Base-by-base conservation (phyloP, 1,140 invertebrate species). In the Caenorhabditis tropicalis region DNA sequence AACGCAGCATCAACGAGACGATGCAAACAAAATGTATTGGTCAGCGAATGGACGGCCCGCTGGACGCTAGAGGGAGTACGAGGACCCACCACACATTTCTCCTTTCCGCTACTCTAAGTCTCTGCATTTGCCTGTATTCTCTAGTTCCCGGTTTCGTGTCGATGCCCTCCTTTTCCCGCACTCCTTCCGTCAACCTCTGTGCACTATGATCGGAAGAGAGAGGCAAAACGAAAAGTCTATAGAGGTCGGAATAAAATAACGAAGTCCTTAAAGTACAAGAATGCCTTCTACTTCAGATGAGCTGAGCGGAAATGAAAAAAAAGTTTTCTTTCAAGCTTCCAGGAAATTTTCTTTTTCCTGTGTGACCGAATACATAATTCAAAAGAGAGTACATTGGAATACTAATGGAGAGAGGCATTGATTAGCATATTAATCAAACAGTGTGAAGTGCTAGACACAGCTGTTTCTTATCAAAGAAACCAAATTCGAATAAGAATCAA, bases 21-120 rank as follows among this genome's bases (percentile, higher is more conserved):
- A 51, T 7, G 53, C 53, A 58, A 58, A 58, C 21, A 58, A 58
- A 58, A 58, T 58, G 53, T n/a, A 58, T 58, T 58, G 53, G 53
- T 58, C 53, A 58, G 53, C 53, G 24, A 58, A 58, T 6, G 53
- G 49, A n/a, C 49, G n/a, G 49, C 10, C 49, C n/a, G n/a, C n/a
- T n/a, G 49, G 49, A 53, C 49, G n/a, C 53, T 24, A n/a, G 53
- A 58, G 12, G 21, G 53, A 24, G n/a, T n/a, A 24, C 53, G 53
- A 58, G 53, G 21, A 27, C 5, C 53, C 53, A n/a, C 24, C 53
- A 58, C 53, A 58, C 27, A 7, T 58, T n/a, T 58, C 58, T 65
- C 58, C 48, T 51, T 19, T 65, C 10, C 15, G 31, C n/a, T 65
- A 5, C 58, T 36, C 31, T 65, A 36, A 19, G 29, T 21, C 58